Conservation (phyloP, 1,140 invertebrate genomes). For the Cotesia typhae region DNA sequence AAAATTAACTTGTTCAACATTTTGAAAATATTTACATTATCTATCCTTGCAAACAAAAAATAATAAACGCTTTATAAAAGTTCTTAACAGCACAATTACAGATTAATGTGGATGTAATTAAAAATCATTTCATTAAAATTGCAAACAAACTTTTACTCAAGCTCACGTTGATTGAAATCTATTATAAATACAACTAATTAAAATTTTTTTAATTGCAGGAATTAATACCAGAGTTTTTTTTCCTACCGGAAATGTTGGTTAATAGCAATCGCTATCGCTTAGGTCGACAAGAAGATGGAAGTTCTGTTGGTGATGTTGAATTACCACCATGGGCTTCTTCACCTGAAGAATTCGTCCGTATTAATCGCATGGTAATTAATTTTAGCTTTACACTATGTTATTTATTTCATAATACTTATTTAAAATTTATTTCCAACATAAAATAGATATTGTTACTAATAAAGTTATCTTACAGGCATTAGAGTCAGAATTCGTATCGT, state of each 20-base stretch:
- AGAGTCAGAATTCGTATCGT: conserved; percentile 99
- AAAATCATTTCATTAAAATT: too few species aligned
- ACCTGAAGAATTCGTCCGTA: conserved; percentile 96
- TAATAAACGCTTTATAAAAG: too few species aligned
- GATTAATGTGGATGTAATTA: too few species aligned
- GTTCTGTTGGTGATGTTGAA: conserved; percentile 84
- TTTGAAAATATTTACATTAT: too few species aligned
- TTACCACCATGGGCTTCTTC: conserved; percentile 96
- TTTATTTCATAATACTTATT: too few species aligned
- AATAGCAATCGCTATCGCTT: conserved; percentile 90
- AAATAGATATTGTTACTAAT: background rate
- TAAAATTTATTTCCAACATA: too few species aligned
- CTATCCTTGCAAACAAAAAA: too few species aligned
- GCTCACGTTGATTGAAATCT: background rate
- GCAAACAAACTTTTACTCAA: background rate
- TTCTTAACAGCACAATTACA: too few species aligned
- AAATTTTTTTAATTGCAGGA: conserved; percentile 71
- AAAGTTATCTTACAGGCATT: conserved; percentile 73
- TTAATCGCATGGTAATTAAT: conserved; percentile 88
- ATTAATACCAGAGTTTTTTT: conserved; percentile 98
- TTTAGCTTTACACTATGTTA: background rate
- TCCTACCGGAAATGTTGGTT: conserved; percentile 98
- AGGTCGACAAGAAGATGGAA: conserved; percentile 88
- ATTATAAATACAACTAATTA: conserved; percentile 25
- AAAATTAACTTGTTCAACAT: too few species aligned